phyloP scores from a whole-genome alignment of 2,797 vertebrate genomes.

The Sus cebifrons region DNA sequence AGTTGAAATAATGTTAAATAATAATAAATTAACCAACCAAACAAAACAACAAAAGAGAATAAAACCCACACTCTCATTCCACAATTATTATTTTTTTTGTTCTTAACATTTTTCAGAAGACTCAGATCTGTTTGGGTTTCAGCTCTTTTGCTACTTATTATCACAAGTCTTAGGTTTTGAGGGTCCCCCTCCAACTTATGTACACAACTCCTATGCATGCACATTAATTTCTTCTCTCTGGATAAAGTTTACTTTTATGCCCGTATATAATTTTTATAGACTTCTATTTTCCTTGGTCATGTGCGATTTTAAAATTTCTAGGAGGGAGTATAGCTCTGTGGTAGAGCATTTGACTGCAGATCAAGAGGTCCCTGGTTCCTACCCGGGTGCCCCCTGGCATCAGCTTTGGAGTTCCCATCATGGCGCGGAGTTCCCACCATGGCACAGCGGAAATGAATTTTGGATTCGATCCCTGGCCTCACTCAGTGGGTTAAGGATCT shows the following conservation, averaged over 20 bases:
- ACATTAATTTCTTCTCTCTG: background rate
- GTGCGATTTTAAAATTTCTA: background rate
- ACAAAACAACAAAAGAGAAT: background rate
- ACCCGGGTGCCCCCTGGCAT: conserved; percentile 81
- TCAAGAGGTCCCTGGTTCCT: conserved; percentile 90
- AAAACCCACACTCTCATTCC: background rate
- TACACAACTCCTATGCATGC: background rate
- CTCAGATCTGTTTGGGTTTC: background rate
- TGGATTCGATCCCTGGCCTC: too few species aligned
- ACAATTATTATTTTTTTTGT: background rate
- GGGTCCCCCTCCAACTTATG: background rate
- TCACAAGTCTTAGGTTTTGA: background rate
- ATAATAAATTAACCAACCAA: background rate
- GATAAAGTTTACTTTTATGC: background rate
- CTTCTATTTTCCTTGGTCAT: background rate
- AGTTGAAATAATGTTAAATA: background rate
- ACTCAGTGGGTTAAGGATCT: too few species aligned
- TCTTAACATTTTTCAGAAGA: background rate
- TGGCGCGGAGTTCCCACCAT: too few species aligned
- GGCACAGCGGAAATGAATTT: too few species aligned
- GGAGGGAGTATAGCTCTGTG: background rate
- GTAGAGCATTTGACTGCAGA: conserved; percentile 91
- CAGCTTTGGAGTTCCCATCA: too few species aligned
- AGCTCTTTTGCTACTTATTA: background rate
- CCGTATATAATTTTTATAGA: background rate